Percentiles rank a stretch among this genome's conserved stretches.
phyloP scores from a whole-genome alignment of 1,140 invertebrate species.

The Trichonephila clavata region DNA sequence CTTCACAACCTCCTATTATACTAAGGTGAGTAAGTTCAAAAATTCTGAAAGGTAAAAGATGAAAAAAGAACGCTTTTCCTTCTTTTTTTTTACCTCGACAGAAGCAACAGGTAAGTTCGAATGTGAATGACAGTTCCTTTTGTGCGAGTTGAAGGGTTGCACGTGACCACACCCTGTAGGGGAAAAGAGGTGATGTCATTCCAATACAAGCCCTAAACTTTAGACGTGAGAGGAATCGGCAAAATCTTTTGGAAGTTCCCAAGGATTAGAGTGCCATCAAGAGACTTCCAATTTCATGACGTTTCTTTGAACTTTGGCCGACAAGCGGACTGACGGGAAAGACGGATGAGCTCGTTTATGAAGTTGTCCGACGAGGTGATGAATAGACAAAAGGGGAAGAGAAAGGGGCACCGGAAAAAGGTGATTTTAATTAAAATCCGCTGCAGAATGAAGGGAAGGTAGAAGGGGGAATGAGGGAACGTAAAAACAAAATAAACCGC shows the following conservation, averaged over 20 bases:
- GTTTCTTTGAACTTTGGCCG: conserved; percentile 48
- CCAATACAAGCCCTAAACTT: conserved; percentile 7
- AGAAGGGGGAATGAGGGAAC: not conserved
- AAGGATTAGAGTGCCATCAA: conserved; percentile 13
- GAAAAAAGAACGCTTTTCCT: not conserved
- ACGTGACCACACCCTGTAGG: conserved; percentile 36
- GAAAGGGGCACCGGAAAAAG: conserved; percentile 35
- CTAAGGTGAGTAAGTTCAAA: not conserved
- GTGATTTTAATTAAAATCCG: conserved; percentile 57
- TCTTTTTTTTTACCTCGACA: not conserved
- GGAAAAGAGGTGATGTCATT: conserved; percentile 13
- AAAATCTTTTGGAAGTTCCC: conserved; percentile 10
- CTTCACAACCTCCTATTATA: not conserved
- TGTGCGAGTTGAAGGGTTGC: conserved; percentile 29
- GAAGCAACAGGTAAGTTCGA: conserved; percentile 52
- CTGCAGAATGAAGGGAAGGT: not conserved
- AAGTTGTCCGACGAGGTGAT: conserved; percentile 63
- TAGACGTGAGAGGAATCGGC: conserved; percentile 46
- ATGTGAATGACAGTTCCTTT: conserved; percentile 53
- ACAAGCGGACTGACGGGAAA: not conserved
- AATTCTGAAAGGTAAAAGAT: not conserved
- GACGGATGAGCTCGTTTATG: conserved; percentile 61
- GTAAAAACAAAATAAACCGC: not conserved
- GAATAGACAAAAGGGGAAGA: conserved; percentile 50
- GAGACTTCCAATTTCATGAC: conserved; percentile 45